These are phyloP conservation scores for Phoenicopterus ruber DNA, from an alignment of 2,113 vertebrate species.

Conservation along the genomic window DNA sequence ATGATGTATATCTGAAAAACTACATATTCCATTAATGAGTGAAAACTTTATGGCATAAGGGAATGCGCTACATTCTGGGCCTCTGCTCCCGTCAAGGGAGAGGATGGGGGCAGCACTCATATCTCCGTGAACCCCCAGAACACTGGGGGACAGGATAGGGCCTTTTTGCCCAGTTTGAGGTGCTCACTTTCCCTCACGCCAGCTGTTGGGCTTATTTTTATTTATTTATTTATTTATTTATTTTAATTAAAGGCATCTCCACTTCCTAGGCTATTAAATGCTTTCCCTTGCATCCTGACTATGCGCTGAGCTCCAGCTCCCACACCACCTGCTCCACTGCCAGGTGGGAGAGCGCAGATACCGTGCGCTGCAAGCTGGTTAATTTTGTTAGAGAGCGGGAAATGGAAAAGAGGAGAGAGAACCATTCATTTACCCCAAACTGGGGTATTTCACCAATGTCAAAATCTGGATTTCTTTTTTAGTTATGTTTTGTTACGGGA, in stretches of 20 bases:
- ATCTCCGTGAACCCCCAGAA: neutral
- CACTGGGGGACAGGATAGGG: fast-evolving
- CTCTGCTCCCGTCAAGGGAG: neutral
- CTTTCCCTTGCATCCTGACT: neutral
- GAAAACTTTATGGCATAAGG: neutral
- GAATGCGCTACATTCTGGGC: neutral
- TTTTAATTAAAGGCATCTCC: neutral
- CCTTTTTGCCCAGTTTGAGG: neutral
- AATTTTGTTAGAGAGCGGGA: neutral
- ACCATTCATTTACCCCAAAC: neutral
- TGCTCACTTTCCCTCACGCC: neutral
- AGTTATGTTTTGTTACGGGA: neutral
- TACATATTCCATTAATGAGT: neutral
- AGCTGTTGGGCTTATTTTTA: neutral
- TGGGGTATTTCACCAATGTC: neutral
- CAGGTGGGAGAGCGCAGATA: neutral
- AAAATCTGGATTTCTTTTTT: neutral
- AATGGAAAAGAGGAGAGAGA: neutral
- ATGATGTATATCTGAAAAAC: neutral
- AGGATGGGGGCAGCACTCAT: neutral
- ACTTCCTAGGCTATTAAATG: neutral
- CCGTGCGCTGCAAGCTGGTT: neutral
- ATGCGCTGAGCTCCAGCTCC: neutral
- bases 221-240: neutral
- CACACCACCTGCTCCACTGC: neutral